Evolutionary conservation across 2,888 invertebrate species (phyloP).

Genomic region (Ectobius pallidus): DNA sequence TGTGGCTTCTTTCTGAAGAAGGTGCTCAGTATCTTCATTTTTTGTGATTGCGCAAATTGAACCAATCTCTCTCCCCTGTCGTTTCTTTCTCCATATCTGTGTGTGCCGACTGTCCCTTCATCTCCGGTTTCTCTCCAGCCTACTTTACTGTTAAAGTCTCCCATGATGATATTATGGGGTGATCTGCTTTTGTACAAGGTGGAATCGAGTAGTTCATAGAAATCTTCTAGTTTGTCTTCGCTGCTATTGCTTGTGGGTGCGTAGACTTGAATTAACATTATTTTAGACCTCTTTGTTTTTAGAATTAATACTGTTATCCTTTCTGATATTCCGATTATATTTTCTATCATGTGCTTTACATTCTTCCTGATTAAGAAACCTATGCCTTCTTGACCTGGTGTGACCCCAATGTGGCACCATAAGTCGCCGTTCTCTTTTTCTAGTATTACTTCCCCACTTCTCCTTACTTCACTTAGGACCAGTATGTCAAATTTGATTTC

Average conservation of each 20-base stretch:
- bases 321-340: not conserved
- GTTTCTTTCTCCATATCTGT: not conserved
- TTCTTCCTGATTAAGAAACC: not conserved
- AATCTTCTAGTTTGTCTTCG: not conserved
- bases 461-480: too few species aligned
- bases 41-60: not conserved
- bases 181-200: not conserved
- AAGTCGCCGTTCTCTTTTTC: too few species aligned
- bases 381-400: not conserved
- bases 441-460: too few species aligned
- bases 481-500: too few species aligned
- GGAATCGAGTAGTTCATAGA: not conserved
- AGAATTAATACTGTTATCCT: not conserved
- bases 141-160: not conserved
- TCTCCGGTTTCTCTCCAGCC: not conserved
- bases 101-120: not conserved
- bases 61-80: not conserved
- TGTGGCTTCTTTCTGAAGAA: too few species aligned
- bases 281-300: not conserved
- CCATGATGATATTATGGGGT: not conserved
- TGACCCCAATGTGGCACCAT: too few species aligned
- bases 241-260: not conserved
- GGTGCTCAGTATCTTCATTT: not conserved
- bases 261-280: not conserved
- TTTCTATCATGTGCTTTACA: not conserved